phyloP scores from a whole-genome alignment of 1,140 invertebrate species.

The Heterodera carotae region DNA sequence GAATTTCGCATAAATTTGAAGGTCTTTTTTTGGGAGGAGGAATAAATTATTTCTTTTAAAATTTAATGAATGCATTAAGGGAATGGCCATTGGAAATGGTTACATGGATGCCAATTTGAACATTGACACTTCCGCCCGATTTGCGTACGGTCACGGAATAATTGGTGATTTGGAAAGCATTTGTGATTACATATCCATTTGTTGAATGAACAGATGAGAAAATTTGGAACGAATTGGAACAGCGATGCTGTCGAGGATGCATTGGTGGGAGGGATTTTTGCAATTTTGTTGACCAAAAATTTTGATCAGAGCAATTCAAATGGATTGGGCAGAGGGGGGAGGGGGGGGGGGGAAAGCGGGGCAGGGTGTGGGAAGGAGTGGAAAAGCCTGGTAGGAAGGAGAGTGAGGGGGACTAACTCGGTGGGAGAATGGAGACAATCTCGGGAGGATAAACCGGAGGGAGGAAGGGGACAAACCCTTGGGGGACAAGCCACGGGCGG shows the following conservation, averaged over 20 bases:
- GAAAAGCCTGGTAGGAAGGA: no score
- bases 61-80: no score
- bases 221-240: constrained; percentile 59
- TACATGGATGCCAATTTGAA: constrained; percentile 64
- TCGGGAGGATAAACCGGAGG: no score
- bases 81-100: constrained; percentile 65
- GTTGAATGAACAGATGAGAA: constrained; percentile 53
- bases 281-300: not conserved
- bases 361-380: no score
- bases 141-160: constrained; percentile 63
- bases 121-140: constrained; percentile 65
- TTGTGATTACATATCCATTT: not conserved
- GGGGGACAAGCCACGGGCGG: no score
- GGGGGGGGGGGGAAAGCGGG: no score
- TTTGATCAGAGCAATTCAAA: no score
- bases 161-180: constrained; percentile 37
- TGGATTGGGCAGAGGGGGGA: no score
- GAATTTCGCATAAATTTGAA: constrained; percentile 64
- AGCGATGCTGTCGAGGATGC: constrained; percentile 56
- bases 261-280: no score
- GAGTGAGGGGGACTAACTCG: no score
- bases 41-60: constrained; percentile 17
- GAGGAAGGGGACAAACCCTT: no score
- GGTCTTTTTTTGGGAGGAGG: constrained; percentile 30
- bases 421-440: no score